Evolutionary conservation across 2,113 vertebrate genomes (phyloP).

Genomic region (Neolamprologus brichardi): DNA sequence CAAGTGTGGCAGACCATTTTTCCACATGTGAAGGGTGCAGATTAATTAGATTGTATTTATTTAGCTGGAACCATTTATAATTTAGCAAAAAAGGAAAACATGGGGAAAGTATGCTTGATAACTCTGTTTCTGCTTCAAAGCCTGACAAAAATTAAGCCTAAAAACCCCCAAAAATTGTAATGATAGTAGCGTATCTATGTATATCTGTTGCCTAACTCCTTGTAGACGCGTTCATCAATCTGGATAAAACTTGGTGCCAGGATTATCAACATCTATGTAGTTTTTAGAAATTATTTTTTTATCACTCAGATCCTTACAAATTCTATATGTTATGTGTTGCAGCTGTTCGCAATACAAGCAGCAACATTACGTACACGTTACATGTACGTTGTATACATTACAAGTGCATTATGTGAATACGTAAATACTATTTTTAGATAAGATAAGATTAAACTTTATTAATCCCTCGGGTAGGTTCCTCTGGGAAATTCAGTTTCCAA

Average conservation of each 20-base stretch:
- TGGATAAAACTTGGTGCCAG: neutral
- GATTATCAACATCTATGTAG: neutral
- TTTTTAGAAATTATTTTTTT: neutral
- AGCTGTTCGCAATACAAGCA: neutral
- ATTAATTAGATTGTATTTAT: conserved; percentile 68
- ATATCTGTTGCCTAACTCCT: neutral
- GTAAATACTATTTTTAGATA: neutral
- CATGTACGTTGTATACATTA: neutral
- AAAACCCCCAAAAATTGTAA: neutral
- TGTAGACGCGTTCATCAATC: neutral
- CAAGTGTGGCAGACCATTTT: conserved; percentile 58
- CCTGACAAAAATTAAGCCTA: neutral
- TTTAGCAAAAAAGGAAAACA: conserved; percentile 12
- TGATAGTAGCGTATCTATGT: neutral
- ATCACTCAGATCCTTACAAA: neutral
- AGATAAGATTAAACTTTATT: too few relatives aligned
- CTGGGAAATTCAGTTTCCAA: too few relatives aligned
- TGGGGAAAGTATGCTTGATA: neutral
- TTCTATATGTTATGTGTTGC: neutral
- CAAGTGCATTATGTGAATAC: neutral
- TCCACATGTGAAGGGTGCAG: conserved; percentile 45
- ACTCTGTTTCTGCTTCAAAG: conserved; percentile 5
- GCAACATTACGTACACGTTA: neutral
- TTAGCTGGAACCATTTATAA: conserved; percentile 65
- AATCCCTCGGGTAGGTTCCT: rapidly evolving